Conservation (phyloP, 1,140 invertebrate genomes). For the Nomia melanderi region DNA sequence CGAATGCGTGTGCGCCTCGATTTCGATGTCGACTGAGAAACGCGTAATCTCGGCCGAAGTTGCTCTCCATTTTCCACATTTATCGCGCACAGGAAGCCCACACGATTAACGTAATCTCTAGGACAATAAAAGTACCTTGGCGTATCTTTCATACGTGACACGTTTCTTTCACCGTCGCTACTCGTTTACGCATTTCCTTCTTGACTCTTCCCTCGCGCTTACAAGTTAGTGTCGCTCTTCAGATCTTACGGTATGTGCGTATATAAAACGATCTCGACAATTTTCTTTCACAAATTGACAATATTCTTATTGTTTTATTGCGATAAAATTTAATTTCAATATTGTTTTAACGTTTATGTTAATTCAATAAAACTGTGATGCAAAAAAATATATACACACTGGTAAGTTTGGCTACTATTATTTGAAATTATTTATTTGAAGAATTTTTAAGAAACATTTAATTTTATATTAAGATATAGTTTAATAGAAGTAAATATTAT, state of each 20-base stretch:
- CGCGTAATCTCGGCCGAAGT: constrained; percentile 6
- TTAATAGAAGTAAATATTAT: no score
- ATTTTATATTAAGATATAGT: no score
- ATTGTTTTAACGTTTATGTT: no score
- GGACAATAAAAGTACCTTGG: constrained; percentile 10
- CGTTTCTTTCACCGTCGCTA: constrained; percentile 16
- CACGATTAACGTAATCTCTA: constrained; percentile 24
- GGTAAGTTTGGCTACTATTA: no score
- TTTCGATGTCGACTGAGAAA: background rate
- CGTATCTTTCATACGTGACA: constrained; percentile 13
- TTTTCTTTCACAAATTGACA: background rate
- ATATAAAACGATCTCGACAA: background rate
- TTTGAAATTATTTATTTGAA: no score
- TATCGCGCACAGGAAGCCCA: background rate
- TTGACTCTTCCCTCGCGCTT: background rate
- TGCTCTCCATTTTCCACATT: background rate
- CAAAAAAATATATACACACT: no score
- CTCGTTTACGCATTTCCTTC: constrained; percentile 13
- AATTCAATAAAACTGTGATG: no score
- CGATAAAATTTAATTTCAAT: no score
- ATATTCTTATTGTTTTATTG: no score
- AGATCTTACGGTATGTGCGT: background rate
- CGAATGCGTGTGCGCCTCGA: background rate
- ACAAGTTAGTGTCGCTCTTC: background rate
- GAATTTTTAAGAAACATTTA: no score